phyloP scores from a whole-genome alignment of 2,888 invertebrate species.

The Sphaerophoria rueppellii region DNA sequence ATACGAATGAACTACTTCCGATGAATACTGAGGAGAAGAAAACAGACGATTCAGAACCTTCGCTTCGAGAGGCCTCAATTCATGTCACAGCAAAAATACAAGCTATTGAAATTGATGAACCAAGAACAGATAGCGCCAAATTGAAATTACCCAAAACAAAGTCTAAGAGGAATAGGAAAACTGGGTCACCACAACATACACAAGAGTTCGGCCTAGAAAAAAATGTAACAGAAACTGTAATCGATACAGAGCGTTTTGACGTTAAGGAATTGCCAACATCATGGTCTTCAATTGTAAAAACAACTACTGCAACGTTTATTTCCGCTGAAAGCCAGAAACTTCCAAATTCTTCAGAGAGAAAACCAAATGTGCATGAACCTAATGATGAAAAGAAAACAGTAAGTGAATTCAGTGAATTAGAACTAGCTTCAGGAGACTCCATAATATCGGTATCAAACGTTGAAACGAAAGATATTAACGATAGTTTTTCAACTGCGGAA shows the following conservation, averaged over 20 bases:
- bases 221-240: not conserved
- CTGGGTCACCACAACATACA: too few relatives aligned
- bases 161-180: not conserved
- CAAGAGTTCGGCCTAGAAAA: not conserved
- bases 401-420: too few relatives aligned
- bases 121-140: not conserved
- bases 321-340: not conserved
- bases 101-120: not conserved
- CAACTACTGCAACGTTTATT: not conserved
- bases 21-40: too few relatives aligned
- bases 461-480: not conserved
- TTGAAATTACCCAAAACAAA: constrained; percentile 15
- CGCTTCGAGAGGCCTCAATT: not conserved
- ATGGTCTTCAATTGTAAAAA: not conserved
- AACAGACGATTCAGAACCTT: not conserved
- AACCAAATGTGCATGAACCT: not conserved
- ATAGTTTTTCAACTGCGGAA: not conserved
- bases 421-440: too few relatives aligned
- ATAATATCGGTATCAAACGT: too few relatives aligned
- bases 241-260: not conserved
- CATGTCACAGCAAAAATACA: not conserved
- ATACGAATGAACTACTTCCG: too few relatives aligned
- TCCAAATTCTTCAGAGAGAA: not conserved
- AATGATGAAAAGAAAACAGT: not conserved
- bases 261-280: not conserved